Conservation (phyloP, 2,888 invertebrate genomes). For the Leucania comma region DNA sequence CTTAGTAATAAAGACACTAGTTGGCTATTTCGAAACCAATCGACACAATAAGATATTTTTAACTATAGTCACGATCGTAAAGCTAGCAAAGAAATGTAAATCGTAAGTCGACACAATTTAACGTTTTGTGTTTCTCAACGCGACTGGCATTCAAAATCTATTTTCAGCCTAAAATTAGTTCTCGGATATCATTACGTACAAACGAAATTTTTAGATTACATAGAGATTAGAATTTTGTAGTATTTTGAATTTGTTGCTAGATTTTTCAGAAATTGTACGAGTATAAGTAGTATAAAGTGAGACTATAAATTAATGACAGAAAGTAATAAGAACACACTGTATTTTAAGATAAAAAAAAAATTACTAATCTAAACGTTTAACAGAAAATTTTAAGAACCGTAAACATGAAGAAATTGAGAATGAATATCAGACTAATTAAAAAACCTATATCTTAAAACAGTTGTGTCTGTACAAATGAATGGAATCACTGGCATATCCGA, state of each 20-base stretch:
- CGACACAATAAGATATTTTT: constrained; percentile 7
- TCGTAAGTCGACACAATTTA: constrained; percentile 12
- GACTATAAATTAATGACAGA: constrained; percentile 33
- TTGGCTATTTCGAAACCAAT: constrained; percentile 9
- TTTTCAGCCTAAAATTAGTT: constrained; percentile 40
- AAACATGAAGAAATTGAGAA: neutral
- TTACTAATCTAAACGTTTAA: neutral
- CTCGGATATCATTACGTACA: constrained; percentile 61
- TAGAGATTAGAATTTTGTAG: constrained; percentile 54
- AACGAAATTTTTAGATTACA: constrained; percentile 51
- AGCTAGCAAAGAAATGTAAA: neutral
- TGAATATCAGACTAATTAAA: neutral
- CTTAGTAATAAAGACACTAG: constrained; percentile 6
- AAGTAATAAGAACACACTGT: constrained; percentile 18
- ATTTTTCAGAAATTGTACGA: constrained; percentile 49
- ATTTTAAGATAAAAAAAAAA: constrained; percentile 27
- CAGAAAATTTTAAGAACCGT: neutral
- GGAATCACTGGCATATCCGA: constrained; percentile 38
- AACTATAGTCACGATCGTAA: neutral
- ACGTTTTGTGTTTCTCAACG: constrained; percentile 26
- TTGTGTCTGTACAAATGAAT: constrained; percentile 38
- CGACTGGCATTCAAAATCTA: constrained; percentile 42
- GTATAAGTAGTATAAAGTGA: constrained; percentile 41
- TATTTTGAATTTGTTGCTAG: constrained; percentile 61
- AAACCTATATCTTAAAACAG: constrained; percentile 26